Evolutionary conservation across 2,113 vertebrate species (phyloP), one percentile per base, ranked within the genome.

Genomic region (Mesembrinibis cayennensis): DNA sequence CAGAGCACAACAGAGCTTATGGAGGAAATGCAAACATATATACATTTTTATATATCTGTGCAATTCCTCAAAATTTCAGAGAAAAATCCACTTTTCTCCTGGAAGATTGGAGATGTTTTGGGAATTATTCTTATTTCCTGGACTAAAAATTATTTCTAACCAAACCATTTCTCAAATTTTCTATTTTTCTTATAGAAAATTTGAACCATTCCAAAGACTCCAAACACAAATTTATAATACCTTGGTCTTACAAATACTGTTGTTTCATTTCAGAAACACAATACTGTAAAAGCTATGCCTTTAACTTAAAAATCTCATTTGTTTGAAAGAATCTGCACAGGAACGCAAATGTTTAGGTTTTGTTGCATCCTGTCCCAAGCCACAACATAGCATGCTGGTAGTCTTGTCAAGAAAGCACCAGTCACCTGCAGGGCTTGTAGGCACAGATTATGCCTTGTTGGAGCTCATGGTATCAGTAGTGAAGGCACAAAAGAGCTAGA

Each of bases 341-440:
- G 8, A 45, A 6, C 0, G 0, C 14, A 77, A 5, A 61, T 5
- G 8, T 50, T 73, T 36, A 45, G 11, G 21, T 16, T 69, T 63
- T 45, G 13, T 34, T 25, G 9, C 7, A 6, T 40, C 7, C 7
- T 67, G 13, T 50, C 40, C 53, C 32, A 73, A 13, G 38, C 6
- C 61, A 42, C 19, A 74, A 10, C n/a, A 61, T 10, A 38, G 9
- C 7, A 18, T 32, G 2, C 8, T 50, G 44, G 25, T 19, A 19
- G 34, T 66, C 50, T 34, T 74, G 18, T 44, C 50, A 52, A 44
- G 32, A 56, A 55, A 90, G 32, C 78, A 70, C 23, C 18, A 62
- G 30, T 17, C 27, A 84, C 10, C 45, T 44, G 45, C 6, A 7
- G n/a, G 11, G 8, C 20, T 40, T 58, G 34, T 38, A 70, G 61